Evolutionary conservation across 2,113 vertebrate species (phyloP).

Genomic region (Tupaia chinensis): DNA sequence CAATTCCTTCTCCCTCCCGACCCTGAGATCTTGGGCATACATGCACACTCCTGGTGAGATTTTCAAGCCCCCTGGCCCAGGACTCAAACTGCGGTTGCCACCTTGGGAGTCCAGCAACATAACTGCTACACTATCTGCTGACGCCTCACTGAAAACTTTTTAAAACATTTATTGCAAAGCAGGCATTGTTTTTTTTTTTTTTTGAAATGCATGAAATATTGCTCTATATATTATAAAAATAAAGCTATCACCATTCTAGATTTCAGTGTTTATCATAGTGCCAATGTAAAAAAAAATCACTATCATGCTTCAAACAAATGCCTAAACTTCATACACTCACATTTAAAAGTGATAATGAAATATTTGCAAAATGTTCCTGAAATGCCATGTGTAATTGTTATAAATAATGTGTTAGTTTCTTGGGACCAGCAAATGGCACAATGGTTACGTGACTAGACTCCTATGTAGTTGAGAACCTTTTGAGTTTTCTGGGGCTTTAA

Average conservation of each 20-base stretch:
- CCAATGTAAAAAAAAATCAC: background rate
- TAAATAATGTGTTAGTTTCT: background rate
- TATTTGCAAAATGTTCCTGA: background rate
- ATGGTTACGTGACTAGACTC: too few relatives aligned
- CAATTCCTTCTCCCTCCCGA: too few relatives aligned
- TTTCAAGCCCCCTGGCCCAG: too few relatives aligned
- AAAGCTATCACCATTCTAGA: background rate
- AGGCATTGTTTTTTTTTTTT: background rate
- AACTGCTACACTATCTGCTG: too few relatives aligned
- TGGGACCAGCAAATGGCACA: background rate
- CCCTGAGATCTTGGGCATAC: too few relatives aligned
- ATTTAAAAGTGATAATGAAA: background rate
- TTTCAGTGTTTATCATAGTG: background rate
- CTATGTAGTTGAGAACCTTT: too few relatives aligned
- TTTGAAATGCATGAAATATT: conserved; percentile 9
- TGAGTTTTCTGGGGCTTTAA: too few relatives aligned
- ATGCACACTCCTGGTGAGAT: too few relatives aligned
- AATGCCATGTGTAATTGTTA: background rate
- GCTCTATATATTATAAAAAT: background rate
- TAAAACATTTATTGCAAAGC: background rate
- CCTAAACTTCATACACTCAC: background rate
- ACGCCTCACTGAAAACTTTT: background rate
- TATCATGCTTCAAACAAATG: background rate
- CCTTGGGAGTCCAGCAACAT: too few relatives aligned
- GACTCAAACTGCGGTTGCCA: too few relatives aligned